Conservation (phyloP, 2,797 vertebrate species). For the Eutrigla gurnardus region DNA sequence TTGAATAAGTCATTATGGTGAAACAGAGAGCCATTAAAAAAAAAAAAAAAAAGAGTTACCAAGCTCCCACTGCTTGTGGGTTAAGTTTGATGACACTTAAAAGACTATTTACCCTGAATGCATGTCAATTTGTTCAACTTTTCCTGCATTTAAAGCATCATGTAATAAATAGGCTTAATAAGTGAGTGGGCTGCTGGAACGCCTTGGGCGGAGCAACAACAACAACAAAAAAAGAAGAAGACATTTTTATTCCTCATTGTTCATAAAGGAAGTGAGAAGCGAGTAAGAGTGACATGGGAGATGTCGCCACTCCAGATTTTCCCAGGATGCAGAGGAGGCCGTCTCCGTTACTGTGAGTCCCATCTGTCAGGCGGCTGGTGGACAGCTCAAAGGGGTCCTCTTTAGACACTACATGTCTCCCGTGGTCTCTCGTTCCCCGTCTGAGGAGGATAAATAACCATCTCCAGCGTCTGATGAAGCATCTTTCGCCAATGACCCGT, state of each 20-base stretch:
- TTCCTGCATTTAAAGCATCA: slow-evolving; percentile 9
- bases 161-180: not conserved
- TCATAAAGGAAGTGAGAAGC: slow-evolving; percentile 21
- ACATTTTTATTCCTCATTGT: slow-evolving; percentile 11
- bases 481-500: slow-evolving; percentile 57
- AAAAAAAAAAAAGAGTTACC: slow-evolving; percentile 37
- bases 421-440: slow-evolving; percentile 36
- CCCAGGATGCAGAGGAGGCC: slow-evolving; percentile 25
- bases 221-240: too few species aligned
- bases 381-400: slow-evolving; percentile 54
- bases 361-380: slow-evolving; percentile 59
- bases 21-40: slow-evolving; percentile 24
- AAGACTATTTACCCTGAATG: slow-evolving; percentile 6
- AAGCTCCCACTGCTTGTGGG: slow-evolving; percentile 37
- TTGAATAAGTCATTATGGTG: slow-evolving; percentile 64
- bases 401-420: slow-evolving; percentile 47
- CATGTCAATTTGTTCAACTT: not conserved
- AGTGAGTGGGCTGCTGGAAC: not conserved
- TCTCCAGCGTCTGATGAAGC: slow-evolving; percentile 49
- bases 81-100: slow-evolving; percentile 25
- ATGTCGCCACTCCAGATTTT: slow-evolving; percentile 35
- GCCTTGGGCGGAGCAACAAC: not conserved
- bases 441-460: slow-evolving; percentile 68
- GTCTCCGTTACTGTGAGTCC: slow-evolving; percentile 37
- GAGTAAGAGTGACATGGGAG: slow-evolving; percentile 14